phyloP scores from a whole-genome alignment of 2,113 vertebrate species.

The Tychaedon coryphoeus region DNA sequence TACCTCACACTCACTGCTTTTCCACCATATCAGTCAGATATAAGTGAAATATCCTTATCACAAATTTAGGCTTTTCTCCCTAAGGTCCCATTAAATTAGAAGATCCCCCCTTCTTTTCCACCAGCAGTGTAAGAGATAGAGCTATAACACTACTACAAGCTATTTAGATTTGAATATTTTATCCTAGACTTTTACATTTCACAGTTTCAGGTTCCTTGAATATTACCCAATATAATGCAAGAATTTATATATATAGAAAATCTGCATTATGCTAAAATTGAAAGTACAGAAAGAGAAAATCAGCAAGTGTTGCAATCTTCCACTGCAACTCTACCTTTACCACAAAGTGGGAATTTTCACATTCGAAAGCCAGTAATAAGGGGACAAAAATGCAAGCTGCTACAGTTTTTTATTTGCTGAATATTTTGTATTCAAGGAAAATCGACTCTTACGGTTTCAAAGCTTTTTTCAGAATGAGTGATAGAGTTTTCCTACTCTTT shows the following conservation, averaged over 20 bases:
- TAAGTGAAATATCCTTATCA: background rate
- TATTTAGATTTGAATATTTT: background rate
- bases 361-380: background rate
- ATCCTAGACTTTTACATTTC: background rate
- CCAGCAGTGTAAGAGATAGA: background rate
- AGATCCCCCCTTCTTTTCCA: accelerated
- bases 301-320: background rate
- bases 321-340: background rate
- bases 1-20: background rate
- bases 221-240: background rate
- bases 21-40: background rate
- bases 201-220: background rate
- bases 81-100: background rate
- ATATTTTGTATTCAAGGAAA: background rate
- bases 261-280: background rate
- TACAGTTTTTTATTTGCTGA: background rate
- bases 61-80: background rate
- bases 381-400: background rate
- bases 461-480: background rate
- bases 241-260: background rate
- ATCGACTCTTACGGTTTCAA: background rate
- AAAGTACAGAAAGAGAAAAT: background rate
- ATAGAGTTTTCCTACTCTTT: background rate
- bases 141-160: background rate
- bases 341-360: background rate